Evolutionary conservation across 2,797 vertebrate genomes (phyloP).

Genomic region (Sebastes hubbsi): DNA sequence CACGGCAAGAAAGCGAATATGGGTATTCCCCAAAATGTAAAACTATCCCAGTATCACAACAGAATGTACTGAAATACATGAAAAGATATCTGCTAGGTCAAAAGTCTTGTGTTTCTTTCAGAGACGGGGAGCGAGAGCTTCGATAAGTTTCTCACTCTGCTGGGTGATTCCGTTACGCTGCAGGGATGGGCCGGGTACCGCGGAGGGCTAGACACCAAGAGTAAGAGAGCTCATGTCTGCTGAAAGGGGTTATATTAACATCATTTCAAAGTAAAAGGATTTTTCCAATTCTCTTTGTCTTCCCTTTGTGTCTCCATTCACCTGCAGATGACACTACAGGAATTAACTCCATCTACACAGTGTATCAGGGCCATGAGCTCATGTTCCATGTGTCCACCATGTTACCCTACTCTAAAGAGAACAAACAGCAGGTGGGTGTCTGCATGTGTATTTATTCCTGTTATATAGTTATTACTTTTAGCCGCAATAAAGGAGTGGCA

Average conservation of each 20-base stretch:
- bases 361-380: constrained; percentile 98
- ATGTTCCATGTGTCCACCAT: constrained; percentile 99
- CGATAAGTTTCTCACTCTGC: constrained; percentile 91
- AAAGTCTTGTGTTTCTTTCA: constrained; percentile 57
- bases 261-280: background rate
- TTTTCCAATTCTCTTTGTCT: background rate
- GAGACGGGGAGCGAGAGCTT: constrained; percentile 95
- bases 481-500: background rate
- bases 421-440: constrained; percentile 93
- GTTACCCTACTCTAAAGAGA: constrained; percentile 98
- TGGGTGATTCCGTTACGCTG: constrained; percentile 91
- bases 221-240: constrained; percentile 77
- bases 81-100: background rate
- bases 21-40: background rate
- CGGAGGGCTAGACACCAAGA: constrained; percentile 97
- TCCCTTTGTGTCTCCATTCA: background rate
- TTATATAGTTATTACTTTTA: background rate
- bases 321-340: constrained; percentile 95
- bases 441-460: background rate
- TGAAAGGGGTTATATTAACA: background rate
- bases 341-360: constrained; percentile 93
- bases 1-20: background rate
- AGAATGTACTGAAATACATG: background rate
- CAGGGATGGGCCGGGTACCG: constrained; percentile 98
- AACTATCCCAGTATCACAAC: background rate